Conservation (phyloP, 2,888 invertebrate genomes). For the Therioaphis trifolii region DNA sequence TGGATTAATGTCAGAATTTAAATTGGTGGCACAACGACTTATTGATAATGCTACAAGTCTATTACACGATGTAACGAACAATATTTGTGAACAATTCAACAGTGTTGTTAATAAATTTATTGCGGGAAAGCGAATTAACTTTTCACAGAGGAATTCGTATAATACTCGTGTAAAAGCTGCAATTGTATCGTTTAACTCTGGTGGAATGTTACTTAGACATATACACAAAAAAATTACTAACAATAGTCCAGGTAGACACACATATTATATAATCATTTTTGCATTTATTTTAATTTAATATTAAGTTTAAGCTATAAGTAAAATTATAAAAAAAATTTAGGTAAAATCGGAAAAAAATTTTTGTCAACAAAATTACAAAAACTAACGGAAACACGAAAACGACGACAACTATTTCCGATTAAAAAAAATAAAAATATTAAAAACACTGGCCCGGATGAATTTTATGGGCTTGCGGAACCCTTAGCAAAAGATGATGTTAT, state of each 20-base stretch:
- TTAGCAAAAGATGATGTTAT: neutral
- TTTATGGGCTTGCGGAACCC: slow-evolving; percentile 29
- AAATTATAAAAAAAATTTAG: neutral
- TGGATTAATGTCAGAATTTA: slow-evolving; percentile 20
- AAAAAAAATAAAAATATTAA: slow-evolving; percentile 9
- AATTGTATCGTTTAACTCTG: slow-evolving; percentile 34
- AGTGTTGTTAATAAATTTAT: neutral
- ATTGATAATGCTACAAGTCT: neutral
- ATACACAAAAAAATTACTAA: slow-evolving; percentile 22
- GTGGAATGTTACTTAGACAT: neutral
- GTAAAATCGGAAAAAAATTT: slow-evolving; percentile 15
- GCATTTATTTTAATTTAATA: slow-evolving; percentile 1
- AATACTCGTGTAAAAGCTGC: slow-evolving; percentile 45
- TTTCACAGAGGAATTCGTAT: slow-evolving; percentile 30
- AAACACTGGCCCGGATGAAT: slow-evolving; percentile 26
- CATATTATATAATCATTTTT: neutral
- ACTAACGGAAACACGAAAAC: neutral
- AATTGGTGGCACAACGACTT: neutral
- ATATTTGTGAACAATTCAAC: neutral
- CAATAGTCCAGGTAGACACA: slow-evolving; percentile 16
- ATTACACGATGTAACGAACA: neutral
- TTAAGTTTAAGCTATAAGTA: neutral
- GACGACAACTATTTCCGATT: neutral
- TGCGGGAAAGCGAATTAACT: slow-evolving; percentile 25
- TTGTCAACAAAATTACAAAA: neutral